A percentile compares a stretch with the other conserved stretches of the same genome.
Conservation (phyloP, 1,140 invertebrate species). For the Tetramorium parvispinum region DNA sequence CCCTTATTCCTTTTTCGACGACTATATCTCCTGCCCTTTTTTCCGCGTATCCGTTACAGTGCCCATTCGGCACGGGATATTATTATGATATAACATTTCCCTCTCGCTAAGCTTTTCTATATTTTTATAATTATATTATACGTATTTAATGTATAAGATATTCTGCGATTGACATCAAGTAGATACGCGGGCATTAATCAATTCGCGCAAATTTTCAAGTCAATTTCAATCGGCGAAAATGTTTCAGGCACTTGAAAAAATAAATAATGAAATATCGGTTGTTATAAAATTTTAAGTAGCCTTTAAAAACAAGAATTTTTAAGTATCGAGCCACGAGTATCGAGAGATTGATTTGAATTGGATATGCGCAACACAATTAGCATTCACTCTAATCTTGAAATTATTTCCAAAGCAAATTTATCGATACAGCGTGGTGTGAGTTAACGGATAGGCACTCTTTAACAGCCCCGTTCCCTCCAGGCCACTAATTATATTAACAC, state of each 20-base stretch:
- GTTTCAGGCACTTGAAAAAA: background rate
- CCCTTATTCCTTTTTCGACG: constrained; percentile 47
- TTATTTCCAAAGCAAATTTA: constrained; percentile 9
- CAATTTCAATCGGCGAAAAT: background rate
- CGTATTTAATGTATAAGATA: constrained; percentile 14
- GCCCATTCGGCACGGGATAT: constrained; percentile 25
- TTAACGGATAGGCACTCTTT: constrained; percentile 5
- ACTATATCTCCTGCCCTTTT: background rate
- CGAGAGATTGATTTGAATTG: background rate
- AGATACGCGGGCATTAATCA: background rate
- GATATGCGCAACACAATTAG: background rate
- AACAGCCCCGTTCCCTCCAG: background rate
- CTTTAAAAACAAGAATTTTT: background rate
- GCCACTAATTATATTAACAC: constrained; percentile 52
- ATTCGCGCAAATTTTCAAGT: background rate
- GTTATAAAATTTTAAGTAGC: background rate
- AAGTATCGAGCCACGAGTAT: background rate
- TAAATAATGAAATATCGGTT: background rate
- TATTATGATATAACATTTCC: constrained; percentile 19
- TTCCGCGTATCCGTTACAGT: constrained; percentile 9
- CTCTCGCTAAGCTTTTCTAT: background rate
- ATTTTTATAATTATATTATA: constrained; percentile 4
- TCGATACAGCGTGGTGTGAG: background rate
- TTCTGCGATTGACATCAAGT: background rate
- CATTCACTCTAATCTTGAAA: background rate